Percentiles rank a stretch among this genome's conserved stretches.
Evolutionary conservation across 2,113 vertebrate species (phyloP).

Genomic region (Poeciliopsis turrubarensis): DNA sequence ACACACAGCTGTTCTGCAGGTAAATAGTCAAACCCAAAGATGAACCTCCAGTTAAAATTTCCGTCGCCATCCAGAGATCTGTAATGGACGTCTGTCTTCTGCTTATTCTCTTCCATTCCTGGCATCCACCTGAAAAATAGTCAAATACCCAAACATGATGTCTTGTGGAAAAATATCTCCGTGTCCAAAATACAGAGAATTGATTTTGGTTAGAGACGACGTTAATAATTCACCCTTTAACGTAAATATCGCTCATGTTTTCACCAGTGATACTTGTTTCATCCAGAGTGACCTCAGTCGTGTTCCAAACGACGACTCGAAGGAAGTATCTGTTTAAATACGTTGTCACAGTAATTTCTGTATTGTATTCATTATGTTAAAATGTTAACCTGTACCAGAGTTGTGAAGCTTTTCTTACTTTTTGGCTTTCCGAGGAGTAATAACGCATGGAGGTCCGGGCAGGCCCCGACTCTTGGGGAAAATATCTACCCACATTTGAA

Average conservation of each 20-base stretch:
- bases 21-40: constrained; percentile 96
- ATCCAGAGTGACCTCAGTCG: constrained; percentile 91
- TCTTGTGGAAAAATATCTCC: not conserved
- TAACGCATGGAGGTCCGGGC: constrained; percentile 91
- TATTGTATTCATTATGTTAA: not conserved
- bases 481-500: constrained; percentile 98
- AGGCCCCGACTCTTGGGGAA: constrained; percentile 92
- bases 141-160: not conserved
- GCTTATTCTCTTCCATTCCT: constrained; percentile 95
- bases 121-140: constrained; percentile 91
- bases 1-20: constrained; percentile 93
- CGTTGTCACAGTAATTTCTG: not conserved
- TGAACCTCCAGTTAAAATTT: constrained; percentile 98
- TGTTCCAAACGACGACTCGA: constrained; percentile 94
- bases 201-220: not conserved
- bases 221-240: constrained; percentile 87
- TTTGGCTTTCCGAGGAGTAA: constrained; percentile 92
- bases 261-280: constrained; percentile 97
- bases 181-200: not conserved
- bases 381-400: not conserved
- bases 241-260: constrained; percentile 97
- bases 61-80: constrained; percentile 96
- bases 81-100: constrained; percentile 99
- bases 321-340: constrained; percentile 83
- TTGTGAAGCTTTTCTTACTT: constrained; percentile 79